These are phyloP conservation scores for Zonotrichia leucophrys DNA, from an alignment of 2,113 vertebrate species.

Conservation along the genomic window DNA sequence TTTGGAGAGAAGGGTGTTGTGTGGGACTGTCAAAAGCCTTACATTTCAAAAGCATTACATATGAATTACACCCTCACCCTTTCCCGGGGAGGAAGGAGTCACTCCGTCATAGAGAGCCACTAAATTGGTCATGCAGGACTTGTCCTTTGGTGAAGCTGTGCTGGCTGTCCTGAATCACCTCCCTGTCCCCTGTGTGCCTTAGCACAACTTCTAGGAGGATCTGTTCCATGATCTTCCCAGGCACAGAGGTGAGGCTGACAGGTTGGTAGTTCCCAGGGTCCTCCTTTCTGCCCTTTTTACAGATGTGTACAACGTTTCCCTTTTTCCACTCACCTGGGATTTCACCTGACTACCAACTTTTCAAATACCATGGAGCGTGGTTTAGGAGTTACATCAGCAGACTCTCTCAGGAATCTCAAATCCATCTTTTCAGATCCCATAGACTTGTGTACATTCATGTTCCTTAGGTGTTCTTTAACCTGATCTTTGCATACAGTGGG, in stretches of 20 bases:
- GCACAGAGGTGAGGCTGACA: neutral
- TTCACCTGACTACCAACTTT: neutral
- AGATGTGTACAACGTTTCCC: neutral
- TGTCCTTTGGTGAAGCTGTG: neutral
- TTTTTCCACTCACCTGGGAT: neutral
- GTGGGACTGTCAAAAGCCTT: neutral
- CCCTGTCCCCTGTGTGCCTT: neutral
- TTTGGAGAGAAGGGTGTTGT: neutral
- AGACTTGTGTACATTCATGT: neutral
- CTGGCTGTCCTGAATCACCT: neutral
- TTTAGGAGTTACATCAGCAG: neutral
- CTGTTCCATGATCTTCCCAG: neutral
- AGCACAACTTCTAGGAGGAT: neutral
- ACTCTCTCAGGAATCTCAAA: neutral
- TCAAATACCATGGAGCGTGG: rapidly evolving
- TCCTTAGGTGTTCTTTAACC: neutral
- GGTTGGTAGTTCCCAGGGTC: neutral
- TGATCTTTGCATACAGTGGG: neutral
- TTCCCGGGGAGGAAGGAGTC: neutral
- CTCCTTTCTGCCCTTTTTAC: neutral
- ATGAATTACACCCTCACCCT: neutral
- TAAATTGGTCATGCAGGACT: neutral
- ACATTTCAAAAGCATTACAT: neutral
- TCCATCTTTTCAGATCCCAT: neutral
- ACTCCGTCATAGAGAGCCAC: neutral